Conservation (phyloP, 1,140 invertebrate species). For the Calephelis nemesis region DNA sequence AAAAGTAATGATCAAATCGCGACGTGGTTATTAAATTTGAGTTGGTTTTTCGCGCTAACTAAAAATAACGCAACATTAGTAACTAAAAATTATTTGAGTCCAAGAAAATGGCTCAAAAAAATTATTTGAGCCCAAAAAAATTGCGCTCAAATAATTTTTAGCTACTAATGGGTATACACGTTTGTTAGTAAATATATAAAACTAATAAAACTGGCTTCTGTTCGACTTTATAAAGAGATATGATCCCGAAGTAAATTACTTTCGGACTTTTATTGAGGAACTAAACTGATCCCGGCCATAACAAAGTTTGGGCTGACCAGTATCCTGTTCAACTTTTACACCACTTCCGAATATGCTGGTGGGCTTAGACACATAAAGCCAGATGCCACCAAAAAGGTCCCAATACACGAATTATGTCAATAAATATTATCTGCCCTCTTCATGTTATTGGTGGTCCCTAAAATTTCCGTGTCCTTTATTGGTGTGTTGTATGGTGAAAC, state of each 20-base stretch:
- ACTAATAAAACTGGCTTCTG: conserved; percentile 49
- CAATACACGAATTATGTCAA: conserved; percentile 48
- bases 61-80: too few relatives aligned
- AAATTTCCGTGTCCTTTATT: conserved; percentile 31
- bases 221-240: conserved; percentile 61
- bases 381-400: conserved; percentile 50
- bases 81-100: too few relatives aligned
- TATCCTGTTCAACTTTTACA: conserved; percentile 52
- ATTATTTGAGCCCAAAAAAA: too few relatives aligned
- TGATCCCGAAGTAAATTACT: conserved; percentile 66
- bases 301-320: conserved; percentile 66
- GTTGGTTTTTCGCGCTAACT: too few relatives aligned
- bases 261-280: conserved; percentile 70
- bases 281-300: conserved; percentile 48
- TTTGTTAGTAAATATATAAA: conserved; percentile 22
- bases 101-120: too few relatives aligned
- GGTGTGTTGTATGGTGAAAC: conserved; percentile 5
- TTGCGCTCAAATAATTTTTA: background rate
- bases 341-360: conserved; percentile 53
- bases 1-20: too few relatives aligned
- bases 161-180: background rate
- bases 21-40: too few relatives aligned
- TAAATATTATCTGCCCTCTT: conserved; percentile 57
- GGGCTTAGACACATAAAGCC: conserved; percentile 48
- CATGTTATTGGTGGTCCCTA: conserved; percentile 44